Evolutionary conservation across 2,888 invertebrate genomes (phyloP), one percentile per base, ranked within the genome.

Genomic region (Drosophila prolongata): DNA sequence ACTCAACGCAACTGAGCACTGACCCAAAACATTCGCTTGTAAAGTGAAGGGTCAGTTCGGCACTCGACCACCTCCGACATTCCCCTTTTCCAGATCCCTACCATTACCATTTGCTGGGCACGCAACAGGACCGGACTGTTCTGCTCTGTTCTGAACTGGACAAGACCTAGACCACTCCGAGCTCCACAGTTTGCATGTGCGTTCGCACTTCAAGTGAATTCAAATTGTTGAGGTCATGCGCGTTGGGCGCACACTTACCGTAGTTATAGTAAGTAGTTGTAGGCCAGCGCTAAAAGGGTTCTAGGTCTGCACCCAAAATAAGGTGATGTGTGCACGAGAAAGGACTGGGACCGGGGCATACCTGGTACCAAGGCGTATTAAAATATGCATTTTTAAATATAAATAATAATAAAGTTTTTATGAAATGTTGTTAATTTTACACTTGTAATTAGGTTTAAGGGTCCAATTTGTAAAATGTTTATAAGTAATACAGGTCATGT

Each of bases 161-260:
- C 44, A 16, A 49, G 55, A 55, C 40, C 52, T 30, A 50, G 40
- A 38, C 30, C 38, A 34, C 40, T 40, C n/a, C 53, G 16, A 19
- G 40, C 8, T 5, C 53, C 47, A 27, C 54, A 24, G 56, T 58
- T 56, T 75, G 68, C 59, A 68, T 79, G 81, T 87, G 85, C 87
- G 78, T 84, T 74, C 66, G 73, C 85, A 80, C 84, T 81, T 84
- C 75, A 82, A 76, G 58, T 79, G 67, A 79, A 79, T 56, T 77
- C 82, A 87, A 86, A 86, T 79, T 78, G 88, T 77, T 88, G 87
- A 88, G 82, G 88, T 88, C 88, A 88, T 89, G 87, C 87, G 79
- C 81, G 82, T 89, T 84, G 77, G 55, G 78, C 75, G 79, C 81
- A 83, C 87, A 78, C 87, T 80, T 73, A 47, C 66, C 66, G n/a